Evolutionary conservation across 2,888 invertebrate genomes (phyloP).

Genomic region (Leptothorax acervorum): DNA sequence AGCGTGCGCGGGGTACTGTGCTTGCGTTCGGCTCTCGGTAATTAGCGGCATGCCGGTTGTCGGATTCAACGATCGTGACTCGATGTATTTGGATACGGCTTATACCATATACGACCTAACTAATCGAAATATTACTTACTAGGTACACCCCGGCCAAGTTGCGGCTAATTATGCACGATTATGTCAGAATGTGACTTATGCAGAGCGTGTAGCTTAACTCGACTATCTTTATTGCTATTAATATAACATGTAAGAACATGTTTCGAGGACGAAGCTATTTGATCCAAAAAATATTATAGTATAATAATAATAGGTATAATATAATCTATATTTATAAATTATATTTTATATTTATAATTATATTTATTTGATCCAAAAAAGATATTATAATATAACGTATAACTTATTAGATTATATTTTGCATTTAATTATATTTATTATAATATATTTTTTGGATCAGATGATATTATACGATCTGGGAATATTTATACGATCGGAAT

Average conservation of each 20-base stretch:
- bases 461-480: neutral
- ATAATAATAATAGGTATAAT: neutral
- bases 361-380: neutral
- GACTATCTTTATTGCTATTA: neutral
- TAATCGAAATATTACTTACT: constrained; percentile 9
- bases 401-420: neutral
- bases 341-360: neutral
- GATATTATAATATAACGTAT: neutral
- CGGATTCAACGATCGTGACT: constrained; percentile 35
- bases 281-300: neutral
- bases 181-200: neutral
- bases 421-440: neutral
- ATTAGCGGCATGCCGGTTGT: constrained; percentile 46
- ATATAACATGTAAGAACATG: neutral
- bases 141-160: neutral
- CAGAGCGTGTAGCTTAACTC: neutral
- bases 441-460: neutral
- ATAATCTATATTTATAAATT: neutral
- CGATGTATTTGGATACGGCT: constrained; percentile 13
- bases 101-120: neutral
- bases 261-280: neutral
- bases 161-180: neutral
- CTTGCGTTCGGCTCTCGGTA: constrained; percentile 34
- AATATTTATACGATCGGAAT: neutral
- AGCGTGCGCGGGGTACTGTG: neutral